These are phyloP conservation scores for Gorsachius goisagi DNA, from an alignment of 2,113 vertebrate species.

Conservation along the genomic window DNA sequence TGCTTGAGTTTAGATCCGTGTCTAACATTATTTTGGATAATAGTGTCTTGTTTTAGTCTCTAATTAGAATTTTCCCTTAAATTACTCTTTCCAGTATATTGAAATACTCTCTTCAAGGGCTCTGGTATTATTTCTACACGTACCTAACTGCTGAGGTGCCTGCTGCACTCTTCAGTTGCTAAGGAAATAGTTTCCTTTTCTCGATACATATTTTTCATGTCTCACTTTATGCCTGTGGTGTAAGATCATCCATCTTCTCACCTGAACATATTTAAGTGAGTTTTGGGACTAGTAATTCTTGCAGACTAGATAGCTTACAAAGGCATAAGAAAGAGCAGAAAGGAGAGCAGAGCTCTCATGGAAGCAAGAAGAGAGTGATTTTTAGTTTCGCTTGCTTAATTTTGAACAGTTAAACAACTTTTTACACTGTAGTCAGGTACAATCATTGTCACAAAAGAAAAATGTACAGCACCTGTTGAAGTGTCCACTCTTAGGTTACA, in stretches of 20 bases:
- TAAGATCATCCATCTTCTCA: not conserved
- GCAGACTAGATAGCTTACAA: not conserved
- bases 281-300: not conserved
- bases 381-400: not conserved
- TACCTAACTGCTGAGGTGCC: not conserved
- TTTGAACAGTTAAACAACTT: not conserved
- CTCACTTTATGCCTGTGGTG: not conserved
- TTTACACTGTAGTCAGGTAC: not conserved
- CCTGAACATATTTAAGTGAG: not conserved
- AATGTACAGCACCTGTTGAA: not conserved
- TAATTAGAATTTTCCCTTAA: not conserved
- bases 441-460: not conserved
- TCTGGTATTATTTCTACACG: not conserved
- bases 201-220: not conserved
- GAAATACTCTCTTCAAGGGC: not conserved
- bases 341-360: not conserved
- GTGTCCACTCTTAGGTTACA: not conserved
- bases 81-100: not conserved
- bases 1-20: not conserved
- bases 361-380: not conserved
- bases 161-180: not conserved
- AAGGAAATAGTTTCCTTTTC: slow-evolving; percentile 1
- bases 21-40: not conserved
- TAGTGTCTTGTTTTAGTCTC: not conserved
- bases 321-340: not conserved